phyloP scores from a whole-genome alignment of 2,888 invertebrate species.

The Idaea biselata region DNA sequence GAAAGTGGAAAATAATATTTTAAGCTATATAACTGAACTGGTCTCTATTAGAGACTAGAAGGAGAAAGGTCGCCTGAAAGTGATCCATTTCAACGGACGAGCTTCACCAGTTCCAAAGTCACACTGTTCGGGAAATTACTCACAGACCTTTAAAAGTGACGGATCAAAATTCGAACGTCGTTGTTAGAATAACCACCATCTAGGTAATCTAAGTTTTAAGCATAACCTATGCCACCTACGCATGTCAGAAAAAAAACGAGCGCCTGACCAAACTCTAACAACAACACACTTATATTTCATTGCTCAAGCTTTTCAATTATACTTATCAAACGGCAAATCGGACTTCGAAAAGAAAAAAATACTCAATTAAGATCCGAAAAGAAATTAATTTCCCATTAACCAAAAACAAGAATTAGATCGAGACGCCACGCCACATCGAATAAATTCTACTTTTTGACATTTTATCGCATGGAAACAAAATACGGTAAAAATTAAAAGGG shows the following conservation, averaged over 20 bases:
- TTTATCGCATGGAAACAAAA: background rate
- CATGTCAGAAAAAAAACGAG: background rate
- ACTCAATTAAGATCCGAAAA: background rate
- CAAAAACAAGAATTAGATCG: background rate
- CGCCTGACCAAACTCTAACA: background rate
- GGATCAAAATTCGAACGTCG: too few species aligned
- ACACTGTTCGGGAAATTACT: too few species aligned
- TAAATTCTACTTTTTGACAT: background rate
- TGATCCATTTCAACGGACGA: too few species aligned
- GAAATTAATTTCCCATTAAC: background rate
- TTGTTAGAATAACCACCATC: too few species aligned
- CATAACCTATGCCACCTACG: too few species aligned
- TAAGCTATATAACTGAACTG: too few species aligned
- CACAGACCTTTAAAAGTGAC: too few species aligned
- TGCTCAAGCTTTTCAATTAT: background rate
- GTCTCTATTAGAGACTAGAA: too few species aligned
- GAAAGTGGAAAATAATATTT: too few species aligned
- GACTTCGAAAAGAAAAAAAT: background rate
- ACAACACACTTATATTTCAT: background rate
- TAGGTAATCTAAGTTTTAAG: too few species aligned
- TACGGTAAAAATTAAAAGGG: conserved; percentile 3
- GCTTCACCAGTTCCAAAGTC: too few species aligned
- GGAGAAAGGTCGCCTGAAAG: too few species aligned
- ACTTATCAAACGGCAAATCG: background rate
- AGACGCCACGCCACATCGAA: background rate